Base-by-base conservation (phyloP, 2,797 vertebrate genomes). In the Neosilurus mollespiculum region DNA sequence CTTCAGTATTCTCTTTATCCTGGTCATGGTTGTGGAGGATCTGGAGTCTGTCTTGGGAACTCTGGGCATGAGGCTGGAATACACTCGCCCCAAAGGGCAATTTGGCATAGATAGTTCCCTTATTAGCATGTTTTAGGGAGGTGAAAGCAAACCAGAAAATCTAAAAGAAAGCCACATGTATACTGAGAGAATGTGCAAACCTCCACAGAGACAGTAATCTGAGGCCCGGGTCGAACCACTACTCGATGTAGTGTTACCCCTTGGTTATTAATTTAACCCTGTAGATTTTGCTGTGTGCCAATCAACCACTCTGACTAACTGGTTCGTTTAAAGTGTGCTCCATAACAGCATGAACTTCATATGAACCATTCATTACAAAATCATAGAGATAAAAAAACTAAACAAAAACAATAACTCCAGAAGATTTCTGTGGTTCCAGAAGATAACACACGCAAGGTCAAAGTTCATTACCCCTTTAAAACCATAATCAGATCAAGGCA, bases 241-340 rank as follows among this genome's bases (percentile, higher is more conserved):
- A 9, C 6, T 34, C 3, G 18, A 6, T 67, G 18, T 20, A 18
- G 8, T 9, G 14, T 59, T 76, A 58, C 72, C 54, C 11, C 26
- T 58, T 34, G 53, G 72, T 75, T 58, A 76, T 76, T 59, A 12
- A 37, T 76, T 76, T 43, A 76, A 59, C 26, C 73, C 26, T 59
- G 73, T 11, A n/a, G 73, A 59, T 22, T 75, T 37, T 6, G 16
- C 53, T 34, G 9, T 22, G 24, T 75, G 53, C 58, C 72, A 58
- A 30, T 75, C 16, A 22, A 22, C 16, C 49, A 30, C 43, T n/a
- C n/a, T n/a, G n/a, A 43, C 4, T 43, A 4, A 43, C 4, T 0
- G 7, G 54, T 59, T 22, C 1, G 22, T 22, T 2, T 75, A 2
- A 22, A 34, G 4, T 37, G 72, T 30, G 8, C 15, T 30, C 51